Conservation (phyloP, 2,113 vertebrate genomes). For the Triplophysa rosa region DNA sequence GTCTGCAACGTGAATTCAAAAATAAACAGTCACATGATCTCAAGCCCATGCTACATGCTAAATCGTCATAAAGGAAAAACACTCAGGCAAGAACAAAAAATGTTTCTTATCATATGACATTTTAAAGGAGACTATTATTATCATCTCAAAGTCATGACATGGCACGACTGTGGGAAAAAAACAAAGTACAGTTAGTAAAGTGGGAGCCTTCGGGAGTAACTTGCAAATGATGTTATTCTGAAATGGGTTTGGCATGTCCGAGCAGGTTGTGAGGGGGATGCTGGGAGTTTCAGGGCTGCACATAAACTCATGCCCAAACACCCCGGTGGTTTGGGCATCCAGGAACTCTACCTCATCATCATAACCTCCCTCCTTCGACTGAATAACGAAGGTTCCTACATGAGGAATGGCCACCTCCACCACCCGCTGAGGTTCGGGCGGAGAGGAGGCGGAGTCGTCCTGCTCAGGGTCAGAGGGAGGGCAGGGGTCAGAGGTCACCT, state of each 20-base stretch:
- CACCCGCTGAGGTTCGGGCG: constrained; percentile 81
- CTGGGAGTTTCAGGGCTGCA: constrained; percentile 22
- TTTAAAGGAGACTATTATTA: neutral
- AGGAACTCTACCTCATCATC: constrained; percentile 92
- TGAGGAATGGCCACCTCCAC: constrained; percentile 94
- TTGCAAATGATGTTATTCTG: constrained; percentile 18
- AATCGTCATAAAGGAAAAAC: neutral
- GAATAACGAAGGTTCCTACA: constrained; percentile 92
- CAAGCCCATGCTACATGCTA: constrained; percentile 6
- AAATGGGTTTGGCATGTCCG: constrained; percentile 11
- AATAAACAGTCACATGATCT: neutral
- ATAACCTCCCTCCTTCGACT: constrained; percentile 94
- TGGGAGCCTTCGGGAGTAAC: neutral
- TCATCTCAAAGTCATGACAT: neutral
- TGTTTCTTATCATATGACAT: neutral
- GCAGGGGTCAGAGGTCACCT: constrained; percentile 39
- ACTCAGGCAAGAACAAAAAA: neutral
- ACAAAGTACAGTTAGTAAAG: neutral
- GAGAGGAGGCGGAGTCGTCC: constrained; percentile 74
- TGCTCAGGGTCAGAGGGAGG: constrained; percentile 74
- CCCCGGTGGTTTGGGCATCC: neutral
- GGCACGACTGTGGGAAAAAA: neutral
- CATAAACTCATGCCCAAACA: neutral
- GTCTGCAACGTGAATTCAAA: neutral
- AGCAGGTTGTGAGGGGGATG: constrained; percentile 22